Evolutionary conservation across 2,113 vertebrate genomes (phyloP), one percentile per base, ranked within the genome.

Genomic region (Sphyrna mokarran): DNA sequence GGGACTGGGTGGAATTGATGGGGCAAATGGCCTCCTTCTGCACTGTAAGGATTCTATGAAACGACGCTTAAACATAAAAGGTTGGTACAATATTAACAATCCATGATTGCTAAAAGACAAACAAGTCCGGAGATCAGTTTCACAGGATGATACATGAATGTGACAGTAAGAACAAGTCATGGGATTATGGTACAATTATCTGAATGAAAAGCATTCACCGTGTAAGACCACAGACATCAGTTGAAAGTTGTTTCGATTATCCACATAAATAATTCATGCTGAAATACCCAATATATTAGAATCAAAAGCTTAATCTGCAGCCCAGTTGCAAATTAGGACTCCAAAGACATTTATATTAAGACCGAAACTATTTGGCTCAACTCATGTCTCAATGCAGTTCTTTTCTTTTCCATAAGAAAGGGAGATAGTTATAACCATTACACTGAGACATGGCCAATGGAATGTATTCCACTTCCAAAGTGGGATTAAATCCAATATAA

Each of bases 401-500:
- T 54, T 54, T 23, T 6, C 33, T 89, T 89, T 54, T 89, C 10
- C 43, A 58, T n/a, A 63, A 91, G 11, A 61, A 63, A 48, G 33
- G 8, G 70, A 61, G 87, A 63, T 63, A 14, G 29, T 63, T 63
- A 3, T 63, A 61, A 16, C 58, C 58, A 1, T 91, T 91, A 63
- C 61, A 58, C 87, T 68, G n/a, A 66, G 61, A 93, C 61, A 22
- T 66, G 61, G 89, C 33, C 58, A 66, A 66, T 91, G 89, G 89
- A 16, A 91, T 66, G 61, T 37, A 93, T n/a, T 93, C 16, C 16
- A 37, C 61, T 66, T 91, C 61, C 61, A n/a, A n/a, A 91, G 48
- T 91, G 89, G 89, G 33, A 66, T 91, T 91, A 91, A 66, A 63
- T 63, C 89, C 89, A 93, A n/a, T 33, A 93, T 93, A 93, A 93